phyloP scores from a whole-genome alignment of 2,113 vertebrate genomes.

The Amphilophus citrinellus region DNA sequence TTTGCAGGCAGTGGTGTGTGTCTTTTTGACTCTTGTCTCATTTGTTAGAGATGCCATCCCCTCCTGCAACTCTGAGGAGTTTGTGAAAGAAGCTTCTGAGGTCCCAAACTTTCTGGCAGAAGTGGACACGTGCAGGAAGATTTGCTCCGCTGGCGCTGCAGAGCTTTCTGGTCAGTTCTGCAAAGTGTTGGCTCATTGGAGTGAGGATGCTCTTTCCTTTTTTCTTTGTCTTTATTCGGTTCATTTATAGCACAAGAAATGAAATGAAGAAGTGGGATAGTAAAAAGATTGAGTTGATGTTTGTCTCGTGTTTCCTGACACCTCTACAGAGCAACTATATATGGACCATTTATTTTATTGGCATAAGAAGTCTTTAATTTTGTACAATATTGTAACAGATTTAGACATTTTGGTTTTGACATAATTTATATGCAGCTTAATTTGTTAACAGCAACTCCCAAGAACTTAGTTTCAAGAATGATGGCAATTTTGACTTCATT shows the following conservation, averaged over 20 bases:
- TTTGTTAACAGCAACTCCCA: neutral
- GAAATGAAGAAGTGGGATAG: neutral
- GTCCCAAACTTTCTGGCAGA: constrained; percentile 87
- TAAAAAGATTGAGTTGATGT: too few species aligned
- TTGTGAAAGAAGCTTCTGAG: constrained; percentile 88
- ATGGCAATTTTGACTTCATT: neutral
- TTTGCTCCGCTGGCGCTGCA: constrained; percentile 36
- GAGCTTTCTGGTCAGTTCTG: constrained; percentile 61
- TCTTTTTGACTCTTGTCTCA: constrained; percentile 21
- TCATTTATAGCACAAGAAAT: neutral
- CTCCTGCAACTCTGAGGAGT: constrained; percentile 80
- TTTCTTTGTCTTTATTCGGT: neutral
- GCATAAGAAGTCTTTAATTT: neutral
- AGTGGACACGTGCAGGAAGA: constrained; percentile 84
- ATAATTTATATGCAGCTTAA: neutral
- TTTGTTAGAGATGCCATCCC: constrained; percentile 86
- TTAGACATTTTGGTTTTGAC: accelerated
- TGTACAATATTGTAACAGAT: neutral
- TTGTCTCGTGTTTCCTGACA: too few species aligned
- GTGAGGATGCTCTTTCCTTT: neutral
- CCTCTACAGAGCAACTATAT: too few species aligned
- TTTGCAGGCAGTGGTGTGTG: constrained; percentile 36
- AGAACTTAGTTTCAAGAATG: neutral
- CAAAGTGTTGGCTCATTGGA: neutral
- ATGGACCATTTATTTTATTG: too few species aligned